Base-by-base conservation (phyloP, 2,797 vertebrate species). In the Paramormyrops hopkinsi region DNA sequence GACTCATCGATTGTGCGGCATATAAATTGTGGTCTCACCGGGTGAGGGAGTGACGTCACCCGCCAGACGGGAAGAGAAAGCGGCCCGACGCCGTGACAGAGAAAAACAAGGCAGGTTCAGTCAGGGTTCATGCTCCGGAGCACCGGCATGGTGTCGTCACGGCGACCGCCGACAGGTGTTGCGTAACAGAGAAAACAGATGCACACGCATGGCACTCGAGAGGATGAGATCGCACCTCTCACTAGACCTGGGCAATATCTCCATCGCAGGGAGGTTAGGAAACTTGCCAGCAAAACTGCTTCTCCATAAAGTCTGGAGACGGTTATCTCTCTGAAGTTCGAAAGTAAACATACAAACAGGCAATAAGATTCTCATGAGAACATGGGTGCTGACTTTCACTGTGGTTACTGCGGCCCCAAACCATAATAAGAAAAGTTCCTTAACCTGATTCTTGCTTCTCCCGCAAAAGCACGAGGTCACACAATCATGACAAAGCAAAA, bases 101-200 rank as follows among this genome's bases (percentile, higher is more conserved):
- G 73, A 8, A 6, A 83, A 41, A 90, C 90, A 82, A 89, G 93
- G 92, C 92, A 91, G 90, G 94, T 95, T 95, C 94, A 94, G 88
- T 73, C 17, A 65, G 86, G 93, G 94, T 95, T 95, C 93, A 94
- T 19, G 48, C 54, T 51, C 59, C 6, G 14, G 53, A 46, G 7
- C 37, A 3, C 29, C 37, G 37, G 22, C 37, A 17, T 37, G 37
- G 17, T 33, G 48, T 46, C 6, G 37, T 37, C 51, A 37, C 14
- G 25, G 51, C 51, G 50, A 85, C 19, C 12, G 83, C 46, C 83
- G 14, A 25, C 84, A 14, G 84, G 50, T 56, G 50, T 86, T 53
- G 25, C 12, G 0, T 17, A 86, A 86, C 50, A 86, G 11, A 86
- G 48, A 86, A 86, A 53, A 86, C 41, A 37, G 65, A 69, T 37